Evolutionary conservation across 2,113 vertebrate genomes (phyloP).

Genomic region (Ivindomyrus marchei): DNA sequence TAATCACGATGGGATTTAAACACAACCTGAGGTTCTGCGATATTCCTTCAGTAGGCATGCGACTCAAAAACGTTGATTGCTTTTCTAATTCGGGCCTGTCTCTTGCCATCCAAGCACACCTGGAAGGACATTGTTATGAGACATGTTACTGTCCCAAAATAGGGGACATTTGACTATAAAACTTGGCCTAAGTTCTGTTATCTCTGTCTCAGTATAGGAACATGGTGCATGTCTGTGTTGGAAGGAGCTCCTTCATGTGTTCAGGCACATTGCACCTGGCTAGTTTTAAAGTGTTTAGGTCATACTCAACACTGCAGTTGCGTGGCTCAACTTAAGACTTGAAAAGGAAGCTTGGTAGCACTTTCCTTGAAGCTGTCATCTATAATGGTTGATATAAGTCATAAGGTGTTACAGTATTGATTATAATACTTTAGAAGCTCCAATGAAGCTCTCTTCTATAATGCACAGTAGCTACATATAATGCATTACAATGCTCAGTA

Average conservation of each 20-base stretch:
- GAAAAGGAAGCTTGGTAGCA: not conserved
- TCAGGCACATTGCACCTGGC: not conserved
- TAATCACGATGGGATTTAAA: not conserved
- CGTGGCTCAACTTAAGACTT: not conserved
- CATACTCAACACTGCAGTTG: not conserved
- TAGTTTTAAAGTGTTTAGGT: not conserved
- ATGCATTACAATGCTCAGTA: not conserved
- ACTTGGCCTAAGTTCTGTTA: not conserved
- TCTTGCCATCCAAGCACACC: conserved; percentile 1
- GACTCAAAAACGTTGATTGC: conserved; percentile 13
- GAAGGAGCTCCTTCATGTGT: not conserved
- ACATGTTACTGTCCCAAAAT: not conserved
- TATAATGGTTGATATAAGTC: not conserved
- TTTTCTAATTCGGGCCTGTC: not conserved
- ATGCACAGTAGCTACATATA: not conserved
- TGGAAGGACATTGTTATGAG: not conserved
- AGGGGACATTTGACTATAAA: not conserved
- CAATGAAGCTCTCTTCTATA: not conserved
- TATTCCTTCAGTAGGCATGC: not conserved
- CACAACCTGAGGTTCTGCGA: not conserved
- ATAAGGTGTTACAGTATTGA: not conserved
- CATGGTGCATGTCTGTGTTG: not conserved
- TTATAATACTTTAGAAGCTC: not conserved
- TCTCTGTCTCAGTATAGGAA: not conserved
- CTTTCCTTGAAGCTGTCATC: not conserved